Percentiles rank a stretch among this genome's conserved stretches.
Evolutionary conservation across 2,888 invertebrate genomes (phyloP).

Genomic region (Diploptera punctata): DNA sequence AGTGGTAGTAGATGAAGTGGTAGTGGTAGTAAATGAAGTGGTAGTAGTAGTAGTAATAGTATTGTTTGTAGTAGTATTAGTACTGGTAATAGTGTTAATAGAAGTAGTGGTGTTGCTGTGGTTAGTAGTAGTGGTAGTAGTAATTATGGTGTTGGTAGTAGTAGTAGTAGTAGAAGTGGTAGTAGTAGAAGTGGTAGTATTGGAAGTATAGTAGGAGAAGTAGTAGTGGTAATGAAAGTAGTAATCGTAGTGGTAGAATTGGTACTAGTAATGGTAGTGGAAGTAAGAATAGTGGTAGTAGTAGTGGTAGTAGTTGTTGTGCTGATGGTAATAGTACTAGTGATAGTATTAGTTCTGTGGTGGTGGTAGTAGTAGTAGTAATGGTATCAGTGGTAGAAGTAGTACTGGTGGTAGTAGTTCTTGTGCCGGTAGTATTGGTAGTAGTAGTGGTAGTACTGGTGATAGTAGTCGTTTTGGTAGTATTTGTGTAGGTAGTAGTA

Average conservation of each 20-base stretch:
- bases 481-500: too few species aligned
- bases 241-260: conserved; percentile 11
- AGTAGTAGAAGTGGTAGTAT: background rate
- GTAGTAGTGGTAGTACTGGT: conserved; percentile 11
- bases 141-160: background rate
- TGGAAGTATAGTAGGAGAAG: background rate
- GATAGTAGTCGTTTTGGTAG: background rate
- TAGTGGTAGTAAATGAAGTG: too few species aligned
- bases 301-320: conserved; percentile 15
- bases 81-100: background rate
- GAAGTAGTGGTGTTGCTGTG: too few species aligned
- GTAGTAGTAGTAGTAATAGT: conserved; percentile 5
- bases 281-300: conserved; percentile 13
- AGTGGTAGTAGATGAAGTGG: too few species aligned
- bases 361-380: conserved; percentile 21
- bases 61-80: background rate
- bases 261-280: conserved; percentile 20
- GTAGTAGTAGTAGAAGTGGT: background rate
- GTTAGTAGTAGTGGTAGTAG: background rate
- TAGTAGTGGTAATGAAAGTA: conserved; percentile 6
- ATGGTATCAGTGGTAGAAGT: conserved; percentile 9
- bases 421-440: conserved; percentile 13
- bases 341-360: background rate
- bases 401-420: conserved; percentile 10
- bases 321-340: conserved; percentile 4